Base-by-base conservation (phyloP, 2,113 vertebrate species). In the Fulica atra region DNA sequence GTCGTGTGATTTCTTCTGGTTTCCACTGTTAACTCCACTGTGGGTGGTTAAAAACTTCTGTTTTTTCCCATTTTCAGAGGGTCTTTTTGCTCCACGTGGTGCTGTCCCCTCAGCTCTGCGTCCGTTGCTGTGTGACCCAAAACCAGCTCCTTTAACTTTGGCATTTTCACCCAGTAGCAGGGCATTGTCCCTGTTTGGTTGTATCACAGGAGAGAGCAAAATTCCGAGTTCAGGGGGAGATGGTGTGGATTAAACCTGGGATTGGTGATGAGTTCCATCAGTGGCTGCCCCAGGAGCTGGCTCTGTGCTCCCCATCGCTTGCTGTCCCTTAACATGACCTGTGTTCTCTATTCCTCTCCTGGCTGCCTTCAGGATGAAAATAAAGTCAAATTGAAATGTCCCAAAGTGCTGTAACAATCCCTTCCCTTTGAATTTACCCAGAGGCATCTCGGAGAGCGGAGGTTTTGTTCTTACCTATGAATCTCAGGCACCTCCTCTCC, bases 161-260 rank as follows among this genome's bases (percentile, higher is more conserved):
- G 4, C 25, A 2, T 31, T 84, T 91, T 64, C 40, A 20, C 5
- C 6, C 46, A 26, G 54, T 28, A 66, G 7, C 28, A 16, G 48
- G 36, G 50, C 46, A 16, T 59, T 5, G 2, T 33, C 35, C 69
- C 31, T 1, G 0, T 63, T 87, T 13, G 7, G 1, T 38, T 10
- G 0, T 11, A 7, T 29, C 7, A 2, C 40, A 5, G 1, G 6
- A 35, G 26, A 20, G 46, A 25, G n/a, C 0, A 3, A 4, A 51
- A 57, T 26, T 40, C 44, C 13, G 14, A n/a, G 48, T 33, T 33
- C 7, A 64, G 51, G 40, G 40, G 13, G 16, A 16, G 63, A 1
- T 24, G 40, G 2, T 0, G 0, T 21, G n/a, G 26, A 35, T 50
- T 68, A 31, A 79, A 77, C 56, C 13, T 50, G 71, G 46, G 24